These are phyloP conservation scores for Acipenser transmontanus DNA, from an alignment of 2,797 vertebrate species.

Conservation along the genomic window DNA sequence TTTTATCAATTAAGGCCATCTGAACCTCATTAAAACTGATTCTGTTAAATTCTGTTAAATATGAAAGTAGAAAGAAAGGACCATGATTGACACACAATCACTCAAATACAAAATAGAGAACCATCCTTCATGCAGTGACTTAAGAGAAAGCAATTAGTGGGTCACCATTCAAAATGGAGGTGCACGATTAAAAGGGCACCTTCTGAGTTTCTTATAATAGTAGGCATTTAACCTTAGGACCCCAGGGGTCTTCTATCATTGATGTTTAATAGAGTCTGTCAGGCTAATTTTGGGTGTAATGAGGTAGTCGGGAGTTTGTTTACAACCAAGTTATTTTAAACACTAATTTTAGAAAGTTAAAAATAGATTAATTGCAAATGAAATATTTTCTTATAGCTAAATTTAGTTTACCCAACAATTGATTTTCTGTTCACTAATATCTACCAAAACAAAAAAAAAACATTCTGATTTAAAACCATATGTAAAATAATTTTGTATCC, in stretches of 20 bases:
- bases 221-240: constrained; percentile 87
- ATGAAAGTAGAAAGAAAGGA: constrained; percentile 32
- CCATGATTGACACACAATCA: constrained; percentile 61
- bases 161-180: constrained; percentile 82
- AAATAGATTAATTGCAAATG: constrained; percentile 72
- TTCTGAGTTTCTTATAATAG: constrained; percentile 78
- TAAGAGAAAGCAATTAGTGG: constrained; percentile 85
- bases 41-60: constrained; percentile 49
- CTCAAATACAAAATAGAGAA: constrained; percentile 50
- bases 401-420: constrained; percentile 45
- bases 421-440: too few relatives aligned
- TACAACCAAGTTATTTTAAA: constrained; percentile 73
- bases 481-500: too few relatives aligned
- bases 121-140: constrained; percentile 61
- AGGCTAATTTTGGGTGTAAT: constrained; percentile 72
- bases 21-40: constrained; percentile 41
- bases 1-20: constrained; percentile 26
- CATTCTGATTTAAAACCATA: too few relatives aligned
- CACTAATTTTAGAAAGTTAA: constrained; percentile 83
- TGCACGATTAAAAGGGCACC: constrained; percentile 66
- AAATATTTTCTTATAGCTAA: constrained; percentile 52
- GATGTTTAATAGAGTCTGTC: constrained; percentile 84
- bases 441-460: too few relatives aligned
- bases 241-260: constrained; percentile 67
- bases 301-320: constrained; percentile 81